Evolutionary conservation across 2,113 vertebrate species (phyloP), one percentile per base, ranked within the genome.

Genomic region (Dunckerocampus dactyliophorus): DNA sequence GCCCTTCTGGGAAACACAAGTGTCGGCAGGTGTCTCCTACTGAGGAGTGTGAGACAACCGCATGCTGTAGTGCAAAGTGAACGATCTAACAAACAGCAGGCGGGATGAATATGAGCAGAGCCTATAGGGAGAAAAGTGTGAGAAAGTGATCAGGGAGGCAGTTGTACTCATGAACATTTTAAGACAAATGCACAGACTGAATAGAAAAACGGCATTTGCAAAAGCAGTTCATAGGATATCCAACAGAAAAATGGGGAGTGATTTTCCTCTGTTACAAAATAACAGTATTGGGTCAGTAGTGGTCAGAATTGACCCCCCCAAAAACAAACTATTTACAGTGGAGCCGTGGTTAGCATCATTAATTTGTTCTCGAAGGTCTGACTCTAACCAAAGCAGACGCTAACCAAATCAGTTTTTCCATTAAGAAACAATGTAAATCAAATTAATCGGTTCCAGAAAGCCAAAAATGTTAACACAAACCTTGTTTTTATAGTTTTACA

Each of bases 21-120:
- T 72, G 78, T 67, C 79, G 82, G 70, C 82, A 79, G 69, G 65
- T 65, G 64, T 75, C 77, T 67, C 73, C 63, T 34, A 65, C 50
- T 12, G 34, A 63, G 20, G 47, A 66, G 69, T 77, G 62, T 48
- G 60, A 82, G 74, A 74, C 66, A 16, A 48, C 62, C 59, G 37
- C 55, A 50, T 22, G 68, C 57, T 76, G 42, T 59, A 76, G 16
- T 42, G 48, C 48, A 47, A 21, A 63, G 50, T 43, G 47, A 54
- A 62, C 61, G 28, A 46, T 64, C 43, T 65, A 66, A 67, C 72
- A 57, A 60, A 72, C 72, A 64, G 76, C 51, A 17, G 14, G 28
- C 17, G 47, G 42, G 16, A 52, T 13, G 52, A 47, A 58, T 49
- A n/a, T 57, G 48, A 24, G 49, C 59, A 3, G 37, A 49, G 71